Evolutionary conservation across 1,140 invertebrate genomes (phyloP), one percentile per base, ranked within the genome.

Genomic region (Acromyrmex heyeri): DNA sequence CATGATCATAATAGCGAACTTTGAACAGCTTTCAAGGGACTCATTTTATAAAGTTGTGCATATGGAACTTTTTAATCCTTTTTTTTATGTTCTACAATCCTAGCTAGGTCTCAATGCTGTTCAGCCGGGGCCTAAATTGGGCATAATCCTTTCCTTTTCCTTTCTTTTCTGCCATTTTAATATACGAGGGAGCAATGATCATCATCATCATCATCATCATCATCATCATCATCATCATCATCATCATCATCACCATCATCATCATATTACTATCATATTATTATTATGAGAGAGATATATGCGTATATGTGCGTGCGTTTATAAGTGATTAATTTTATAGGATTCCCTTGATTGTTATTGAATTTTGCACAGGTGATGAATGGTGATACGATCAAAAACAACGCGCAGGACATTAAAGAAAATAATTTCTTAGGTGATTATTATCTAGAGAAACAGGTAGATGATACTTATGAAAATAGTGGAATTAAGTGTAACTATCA

Each of bases 371-470:
- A 83, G 79, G 55, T 75, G 14, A 73, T 50, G 55, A n/a, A 50
- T n/a, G 69, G 14, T 14, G 67, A 82, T 3, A 48, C 21, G 18
- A 59, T 82, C 21, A 70, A 57, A 12, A 61, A 70, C 30, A 67
- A 90, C 21, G 34, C 67, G 18, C 75, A 55, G 24, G 65, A 81
- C 64, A 21, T 77, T 8, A 53, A 89, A 4, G 89, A 90, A 18
- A 67, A 90, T 16, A 88, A 93, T 59, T 87, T 75, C 8, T 65
- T 89, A 75, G 62, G 72, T 3, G 88, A 92, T 86, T 90, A 92
- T 67, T 87, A 93, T n/a, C 72, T 67, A 8, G 87, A 91, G 50
- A 30, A 86, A 59, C 87, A 86, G 67, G 24, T 82, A 18, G 88
- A 82, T 8, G 86, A 90, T 70, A 53, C 44, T 18, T 88, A 90